Conservation (phyloP, 2,888 invertebrate species). For the Empis stercorea region DNA sequence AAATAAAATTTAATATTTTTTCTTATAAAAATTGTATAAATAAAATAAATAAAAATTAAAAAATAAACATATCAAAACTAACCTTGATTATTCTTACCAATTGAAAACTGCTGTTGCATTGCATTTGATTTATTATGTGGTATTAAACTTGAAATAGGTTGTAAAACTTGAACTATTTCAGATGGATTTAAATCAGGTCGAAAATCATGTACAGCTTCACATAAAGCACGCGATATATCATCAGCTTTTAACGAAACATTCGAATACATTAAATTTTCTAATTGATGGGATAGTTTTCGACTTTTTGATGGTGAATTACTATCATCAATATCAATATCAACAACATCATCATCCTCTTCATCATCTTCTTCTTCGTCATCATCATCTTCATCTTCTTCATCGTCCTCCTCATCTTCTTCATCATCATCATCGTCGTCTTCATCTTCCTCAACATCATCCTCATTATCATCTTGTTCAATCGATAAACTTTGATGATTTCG, state of each 20-base stretch:
- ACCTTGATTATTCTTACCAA: conserved; percentile 12
- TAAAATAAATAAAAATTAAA: conserved; percentile 1
- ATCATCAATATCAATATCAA: conserved; percentile 14
- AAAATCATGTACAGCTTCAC: conserved; percentile 24
- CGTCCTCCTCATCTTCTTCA: conserved; percentile 16
- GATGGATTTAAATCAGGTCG: conserved; percentile 29
- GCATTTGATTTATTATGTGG: conserved; percentile 19
- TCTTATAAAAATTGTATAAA: background rate
- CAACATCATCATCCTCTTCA: conserved; percentile 16
- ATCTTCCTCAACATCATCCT: conserved; percentile 13
- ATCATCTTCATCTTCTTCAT: conserved; percentile 24
- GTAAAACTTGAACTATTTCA: conserved; percentile 32
- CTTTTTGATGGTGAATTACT: conserved; percentile 21
- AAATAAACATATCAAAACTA: background rate
- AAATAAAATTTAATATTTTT: conserved; percentile 5
- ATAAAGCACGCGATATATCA: conserved; percentile 29
- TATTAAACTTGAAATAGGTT: conserved; percentile 26
- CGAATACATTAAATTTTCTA: conserved; percentile 30
- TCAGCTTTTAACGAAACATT: conserved; percentile 25
- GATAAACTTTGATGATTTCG: background rate
- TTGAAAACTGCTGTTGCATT: conserved; percentile 25
- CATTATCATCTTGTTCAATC: background rate
- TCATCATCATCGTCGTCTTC: conserved; percentile 16
- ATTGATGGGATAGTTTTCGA: conserved; percentile 25
- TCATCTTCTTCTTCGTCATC: conserved; percentile 19